A percentile compares a stretch with the other conserved stretches of the same genome.
phyloP scores from a whole-genome alignment of 2,113 vertebrate genomes.

The Sylvilagus bachmani region DNA sequence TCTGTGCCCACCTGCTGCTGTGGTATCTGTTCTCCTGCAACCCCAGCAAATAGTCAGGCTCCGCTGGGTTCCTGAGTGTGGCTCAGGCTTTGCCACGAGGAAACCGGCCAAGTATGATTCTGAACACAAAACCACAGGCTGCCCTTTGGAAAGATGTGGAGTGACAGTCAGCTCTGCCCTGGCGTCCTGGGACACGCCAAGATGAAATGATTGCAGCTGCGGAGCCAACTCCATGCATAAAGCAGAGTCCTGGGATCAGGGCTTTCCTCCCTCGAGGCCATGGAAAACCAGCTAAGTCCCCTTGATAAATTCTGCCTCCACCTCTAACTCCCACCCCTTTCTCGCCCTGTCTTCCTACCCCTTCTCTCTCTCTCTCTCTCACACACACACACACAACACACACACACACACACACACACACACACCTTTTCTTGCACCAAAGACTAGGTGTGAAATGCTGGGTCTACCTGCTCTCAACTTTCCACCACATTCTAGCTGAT shows the following conservation, averaged over 20 bases:
- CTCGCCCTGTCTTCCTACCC: neutral
- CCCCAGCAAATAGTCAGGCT: neutral
- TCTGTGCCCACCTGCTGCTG: neutral
- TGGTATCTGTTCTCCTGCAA: neutral
- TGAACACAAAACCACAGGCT: neutral
- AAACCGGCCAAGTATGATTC: neutral
- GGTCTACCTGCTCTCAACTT: neutral
- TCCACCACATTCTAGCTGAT: neutral
- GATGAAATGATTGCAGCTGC: neutral
- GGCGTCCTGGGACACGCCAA: neutral
- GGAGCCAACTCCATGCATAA: neutral
- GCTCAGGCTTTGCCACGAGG: neutral
- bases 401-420: neutral
- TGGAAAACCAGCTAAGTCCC: neutral
- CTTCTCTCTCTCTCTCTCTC: too few relatives aligned
- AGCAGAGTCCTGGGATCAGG: neutral
- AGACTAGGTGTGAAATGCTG: constrained; percentile 1
- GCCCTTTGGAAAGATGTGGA: neutral
- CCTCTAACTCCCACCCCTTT: too few relatives aligned
- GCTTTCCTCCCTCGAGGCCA: neutral
- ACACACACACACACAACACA: neutral
- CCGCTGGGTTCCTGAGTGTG: neutral
- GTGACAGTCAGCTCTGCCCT: neutral
- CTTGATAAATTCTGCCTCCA: neutral
- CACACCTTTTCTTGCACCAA: neutral